Evolutionary conservation across 2,888 invertebrate species (phyloP).

Genomic region (Ectropis crepuscularia): DNA sequence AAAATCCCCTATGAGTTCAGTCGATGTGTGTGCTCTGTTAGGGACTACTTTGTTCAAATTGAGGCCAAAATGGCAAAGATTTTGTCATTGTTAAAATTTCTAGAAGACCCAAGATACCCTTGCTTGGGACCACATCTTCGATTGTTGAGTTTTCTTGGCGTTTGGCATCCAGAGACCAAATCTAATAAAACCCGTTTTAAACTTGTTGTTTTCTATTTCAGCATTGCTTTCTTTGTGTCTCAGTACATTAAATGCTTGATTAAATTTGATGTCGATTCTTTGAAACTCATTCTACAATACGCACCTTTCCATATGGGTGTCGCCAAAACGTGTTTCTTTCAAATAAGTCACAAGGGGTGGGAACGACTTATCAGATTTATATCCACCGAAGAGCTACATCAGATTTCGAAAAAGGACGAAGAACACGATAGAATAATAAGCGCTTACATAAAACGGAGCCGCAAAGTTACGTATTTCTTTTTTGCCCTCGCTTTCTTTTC

Average conservation of each 20-base stretch:
- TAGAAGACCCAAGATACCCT: constrained; percentile 59
- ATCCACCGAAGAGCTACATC: constrained; percentile 55
- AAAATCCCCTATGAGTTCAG: constrained; percentile 25
- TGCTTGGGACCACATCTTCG: constrained; percentile 62
- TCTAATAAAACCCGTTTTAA: constrained; percentile 49
- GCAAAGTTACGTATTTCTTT: constrained; percentile 62
- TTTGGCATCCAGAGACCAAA: constrained; percentile 58
- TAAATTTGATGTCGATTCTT: constrained; percentile 47
- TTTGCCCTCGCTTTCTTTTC: constrained; percentile 59
- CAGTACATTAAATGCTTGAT: constrained; percentile 62
- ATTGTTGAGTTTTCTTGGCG: constrained; percentile 52
- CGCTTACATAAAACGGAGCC: constrained; percentile 55
- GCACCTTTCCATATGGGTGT: constrained; percentile 69
- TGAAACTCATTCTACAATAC: constrained; percentile 60
- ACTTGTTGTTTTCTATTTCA: constrained; percentile 51
- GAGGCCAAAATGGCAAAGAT: constrained; percentile 34
- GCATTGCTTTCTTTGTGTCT: constrained; percentile 57
- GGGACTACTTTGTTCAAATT: constrained; percentile 9
- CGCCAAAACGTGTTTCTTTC: constrained; percentile 59
- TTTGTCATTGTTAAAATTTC: constrained; percentile 36
- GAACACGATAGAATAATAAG: constrained; percentile 46
- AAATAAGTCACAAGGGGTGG: constrained; percentile 59
- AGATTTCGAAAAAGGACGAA: constrained; percentile 46
- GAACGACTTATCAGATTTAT: constrained; percentile 56
- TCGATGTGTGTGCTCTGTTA: constrained; percentile 24